Base-by-base conservation (phyloP, 2,888 invertebrate genomes). In the Parapristionchus giblindavisi region DNA sequence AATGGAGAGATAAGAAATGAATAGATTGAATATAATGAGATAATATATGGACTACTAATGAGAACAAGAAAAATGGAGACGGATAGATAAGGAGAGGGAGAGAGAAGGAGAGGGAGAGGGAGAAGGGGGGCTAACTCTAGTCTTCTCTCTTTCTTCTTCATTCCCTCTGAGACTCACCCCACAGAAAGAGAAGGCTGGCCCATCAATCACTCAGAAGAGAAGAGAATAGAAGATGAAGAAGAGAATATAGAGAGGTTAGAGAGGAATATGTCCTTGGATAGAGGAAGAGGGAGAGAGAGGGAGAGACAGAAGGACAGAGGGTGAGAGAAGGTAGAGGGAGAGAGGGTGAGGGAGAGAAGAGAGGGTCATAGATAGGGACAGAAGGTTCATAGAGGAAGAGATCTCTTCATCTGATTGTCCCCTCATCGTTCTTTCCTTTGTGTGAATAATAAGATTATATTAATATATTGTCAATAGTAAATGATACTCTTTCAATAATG, bases 31-130 rank as follows among this genome's bases (percentile, higher is more conserved):
- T n/a, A n/a, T n/a, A n/a, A n/a, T n/a, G n/a, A n/a, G n/a, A n/a
- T n/a, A n/a, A n/a, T n/a, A n/a, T n/a, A n/a, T n/a, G n/a, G n/a
- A n/a, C n/a, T n/a, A n/a, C n/a, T n/a, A 27, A 58, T 58, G 58
- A 14, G 24, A 11, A 11, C 24, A 24, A 24, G 58, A 34, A n/a
- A n/a, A n/a, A n/a, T n/a, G 14, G 34, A 63, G 63, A 29, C 21
- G 38, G 34, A 72, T n/a, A 27, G 60, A 36, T 17, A 43, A 60
- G 60, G 58, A 72, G 72, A 43, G 60, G n/a, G 60, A 60, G 60
- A 17, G 24, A 60, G 24, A 36, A 72, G 32, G 34, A 21, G 40
- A 40, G 72, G 43, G 34, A 32, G 60, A 36, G 60, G 27, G 60
- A 36, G 34, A 27, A 11, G 24, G 52, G 36, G 32, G 51, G 27